Base-by-base conservation (phyloP, 2,797 vertebrate species). In the Chelmon rostratus region DNA sequence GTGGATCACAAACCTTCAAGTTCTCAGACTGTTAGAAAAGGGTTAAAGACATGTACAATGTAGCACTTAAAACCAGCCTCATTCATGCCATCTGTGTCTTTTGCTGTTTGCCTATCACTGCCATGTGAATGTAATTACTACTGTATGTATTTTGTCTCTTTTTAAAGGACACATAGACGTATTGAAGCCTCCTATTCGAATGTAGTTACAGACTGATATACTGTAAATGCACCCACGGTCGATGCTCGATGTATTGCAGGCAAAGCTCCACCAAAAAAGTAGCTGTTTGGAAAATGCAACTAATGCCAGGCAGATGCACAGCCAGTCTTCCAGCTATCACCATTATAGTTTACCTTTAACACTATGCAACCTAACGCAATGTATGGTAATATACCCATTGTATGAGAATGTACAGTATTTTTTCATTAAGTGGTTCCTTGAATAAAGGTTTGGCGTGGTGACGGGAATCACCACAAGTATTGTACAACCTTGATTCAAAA, bases 21-120 rank as follows among this genome's bases (percentile, higher is more conserved):
- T 79, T 84, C 64, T 88, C 70, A 78, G 75, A 82, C 37, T 73
- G 49, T 84, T 61, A 61, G 46, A 68, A 21, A 52, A 49, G 35
- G 23, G 78, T 12, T 7, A 59, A 68, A 68, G 73, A 83, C 47
- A 76, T 58, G 62, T 59, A 73, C 18, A 76, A 83, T 91, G 92
- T 94, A 93, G 93, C 93, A 95, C 91, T 94, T 94, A 89, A 81
- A 72, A 84, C 52, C 67, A 62, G 67, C 71, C 68, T 86, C 72
- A 62, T 81, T 81, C 57, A 62, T 73, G 63, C 23, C 73, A 59
- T 70, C 67, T 83, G 68, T 88, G 78, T 87, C 49, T 89, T 81
- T 85, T 72, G 66, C 66, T 73, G 44, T 81, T 80, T 80, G 91
- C 88, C 42, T 86, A 85, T 84, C 90, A 91, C 92, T 92, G 93